Evolutionary conservation across 2,113 vertebrate genomes (phyloP).

Genomic region (Oryzias javanicus): DNA sequence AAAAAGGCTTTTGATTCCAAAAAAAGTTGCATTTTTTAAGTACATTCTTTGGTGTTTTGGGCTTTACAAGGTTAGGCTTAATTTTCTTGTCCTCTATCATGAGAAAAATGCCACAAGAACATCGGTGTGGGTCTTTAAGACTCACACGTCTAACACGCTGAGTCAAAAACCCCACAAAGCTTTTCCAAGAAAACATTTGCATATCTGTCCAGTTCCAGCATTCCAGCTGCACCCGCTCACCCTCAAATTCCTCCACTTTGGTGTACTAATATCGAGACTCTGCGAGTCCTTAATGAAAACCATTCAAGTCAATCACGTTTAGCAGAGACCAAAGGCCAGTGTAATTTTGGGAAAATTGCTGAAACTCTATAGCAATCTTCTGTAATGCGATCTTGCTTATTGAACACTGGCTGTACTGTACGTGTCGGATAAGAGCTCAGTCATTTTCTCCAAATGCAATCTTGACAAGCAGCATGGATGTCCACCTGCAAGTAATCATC

Average conservation of each 20-base stretch:
- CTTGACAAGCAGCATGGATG: constrained; percentile 69
- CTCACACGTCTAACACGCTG: constrained; percentile 23
- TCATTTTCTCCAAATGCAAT: constrained; percentile 74
- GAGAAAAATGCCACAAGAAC: too few relatives aligned
- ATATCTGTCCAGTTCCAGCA: constrained; percentile 41
- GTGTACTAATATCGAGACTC: constrained; percentile 65
- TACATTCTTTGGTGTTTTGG: too few relatives aligned
- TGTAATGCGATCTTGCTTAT: constrained; percentile 76
- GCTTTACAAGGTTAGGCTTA: too few relatives aligned
- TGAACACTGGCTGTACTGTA: constrained; percentile 76
- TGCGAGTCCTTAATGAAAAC: constrained; percentile 74
- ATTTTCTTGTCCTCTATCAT: too few relatives aligned
- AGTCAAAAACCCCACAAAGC: constrained; percentile 35
- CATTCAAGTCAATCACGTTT: constrained; percentile 80
- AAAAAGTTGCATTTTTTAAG: too few relatives aligned
- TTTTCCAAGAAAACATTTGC: constrained; percentile 48
- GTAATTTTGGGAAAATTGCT: constrained; percentile 78
- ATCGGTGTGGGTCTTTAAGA: background rate
- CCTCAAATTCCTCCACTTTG: constrained; percentile 50
- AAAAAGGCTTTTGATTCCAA: too few relatives aligned
- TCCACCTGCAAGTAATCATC: constrained; percentile 80
- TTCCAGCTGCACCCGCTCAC: constrained; percentile 66
- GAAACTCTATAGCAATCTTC: constrained; percentile 77
- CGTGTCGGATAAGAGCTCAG: constrained; percentile 78
- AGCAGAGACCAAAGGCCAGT: constrained; percentile 76